Conservation (phyloP, 2,113 vertebrate species). For the Addax nasomaculatus region DNA sequence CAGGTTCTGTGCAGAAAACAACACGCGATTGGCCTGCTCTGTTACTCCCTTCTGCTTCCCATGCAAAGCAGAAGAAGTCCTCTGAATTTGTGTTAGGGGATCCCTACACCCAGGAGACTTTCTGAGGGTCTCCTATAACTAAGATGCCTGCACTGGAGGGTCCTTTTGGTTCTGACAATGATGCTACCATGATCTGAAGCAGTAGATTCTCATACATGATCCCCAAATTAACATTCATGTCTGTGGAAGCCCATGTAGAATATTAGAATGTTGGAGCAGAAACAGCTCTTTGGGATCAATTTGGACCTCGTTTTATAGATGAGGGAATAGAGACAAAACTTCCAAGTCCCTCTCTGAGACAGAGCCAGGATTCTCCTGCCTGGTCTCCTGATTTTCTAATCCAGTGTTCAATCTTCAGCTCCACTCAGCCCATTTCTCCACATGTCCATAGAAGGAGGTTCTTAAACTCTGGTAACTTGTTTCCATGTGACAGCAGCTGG, state of each 20-base stretch:
- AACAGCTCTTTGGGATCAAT: background rate
- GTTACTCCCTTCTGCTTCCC: background rate
- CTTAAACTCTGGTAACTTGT: background rate
- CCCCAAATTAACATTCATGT: background rate
- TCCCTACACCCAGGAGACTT: background rate
- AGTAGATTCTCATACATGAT: background rate
- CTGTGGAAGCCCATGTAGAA: background rate
- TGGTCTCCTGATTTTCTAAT: background rate
- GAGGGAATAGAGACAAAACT: background rate
- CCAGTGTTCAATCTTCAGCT: background rate
- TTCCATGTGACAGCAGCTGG: background rate
- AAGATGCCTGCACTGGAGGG: background rate
- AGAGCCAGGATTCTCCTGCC: background rate
- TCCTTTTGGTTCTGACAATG: background rate
- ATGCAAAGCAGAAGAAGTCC: background rate
- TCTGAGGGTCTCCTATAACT: background rate
- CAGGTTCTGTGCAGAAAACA: background rate
- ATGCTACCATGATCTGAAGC: background rate
- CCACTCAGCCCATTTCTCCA: background rate
- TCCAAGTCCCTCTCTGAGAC: background rate
- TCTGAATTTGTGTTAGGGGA: background rate
- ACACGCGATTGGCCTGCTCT: background rate
- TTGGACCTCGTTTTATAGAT: background rate
- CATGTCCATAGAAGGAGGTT: background rate
- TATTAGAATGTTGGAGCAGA: background rate